phyloP scores from a whole-genome alignment of 2,797 vertebrate species.

The Fratercula arctica region DNA sequence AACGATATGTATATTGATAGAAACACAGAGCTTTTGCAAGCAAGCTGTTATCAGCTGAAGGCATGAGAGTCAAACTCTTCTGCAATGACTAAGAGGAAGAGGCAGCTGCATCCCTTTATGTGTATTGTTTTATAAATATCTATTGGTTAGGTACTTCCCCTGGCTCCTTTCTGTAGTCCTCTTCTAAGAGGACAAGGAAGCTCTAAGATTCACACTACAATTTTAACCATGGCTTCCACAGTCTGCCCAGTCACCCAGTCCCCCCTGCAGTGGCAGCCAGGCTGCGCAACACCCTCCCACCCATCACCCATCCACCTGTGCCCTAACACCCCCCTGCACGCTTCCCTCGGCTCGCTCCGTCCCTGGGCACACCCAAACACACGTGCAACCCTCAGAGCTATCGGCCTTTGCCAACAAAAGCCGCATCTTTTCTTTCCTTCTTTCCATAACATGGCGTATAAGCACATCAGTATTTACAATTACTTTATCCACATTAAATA shows the following conservation, averaged over 20 bases:
- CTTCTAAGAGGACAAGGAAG: not conserved
- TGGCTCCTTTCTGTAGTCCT: not conserved
- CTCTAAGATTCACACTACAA: accelerated
- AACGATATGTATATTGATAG: not conserved
- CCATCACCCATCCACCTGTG: not conserved
- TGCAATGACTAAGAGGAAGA: not conserved
- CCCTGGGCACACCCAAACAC: not conserved
- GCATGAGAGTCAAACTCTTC: not conserved
- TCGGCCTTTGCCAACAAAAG: not conserved
- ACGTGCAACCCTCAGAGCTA: not conserved
- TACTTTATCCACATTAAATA: constrained; percentile 10
- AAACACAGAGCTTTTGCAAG: not conserved
- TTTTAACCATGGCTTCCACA: not conserved
- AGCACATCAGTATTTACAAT: constrained; percentile 12
- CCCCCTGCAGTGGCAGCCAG: not conserved
- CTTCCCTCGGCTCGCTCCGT: not conserved
- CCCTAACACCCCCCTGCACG: not conserved
- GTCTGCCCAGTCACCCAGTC: accelerated
- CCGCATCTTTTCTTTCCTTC: not conserved
- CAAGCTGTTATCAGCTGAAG: not conserved
- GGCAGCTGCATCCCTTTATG: not conserved
- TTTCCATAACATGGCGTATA: not conserved
- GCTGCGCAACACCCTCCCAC: not conserved
- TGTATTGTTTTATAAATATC: not conserved
- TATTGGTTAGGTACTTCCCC: not conserved